Evolutionary conservation across 1,140 invertebrate genomes (phyloP).

Genomic region (Argopecten irradians): DNA sequence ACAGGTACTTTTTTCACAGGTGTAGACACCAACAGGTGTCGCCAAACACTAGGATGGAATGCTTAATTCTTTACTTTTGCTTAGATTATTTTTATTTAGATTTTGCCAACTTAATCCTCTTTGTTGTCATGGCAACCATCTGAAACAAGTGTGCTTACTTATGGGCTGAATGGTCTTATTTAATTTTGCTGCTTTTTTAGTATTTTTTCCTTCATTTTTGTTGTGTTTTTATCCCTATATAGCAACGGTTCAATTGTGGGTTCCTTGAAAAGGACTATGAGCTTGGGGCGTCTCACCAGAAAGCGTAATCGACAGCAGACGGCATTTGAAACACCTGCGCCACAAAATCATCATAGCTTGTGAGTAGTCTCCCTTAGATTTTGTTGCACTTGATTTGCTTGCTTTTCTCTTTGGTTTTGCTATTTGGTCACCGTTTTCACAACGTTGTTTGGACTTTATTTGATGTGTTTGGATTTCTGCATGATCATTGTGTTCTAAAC

Average conservation of each 20-base stretch:
- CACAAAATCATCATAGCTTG: constrained; percentile 50
- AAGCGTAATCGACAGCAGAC: constrained; percentile 53
- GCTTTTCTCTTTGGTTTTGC: constrained; percentile 41
- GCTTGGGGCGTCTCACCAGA: constrained; percentile 62
- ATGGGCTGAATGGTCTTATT: constrained; percentile 17
- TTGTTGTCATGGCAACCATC: not conserved
- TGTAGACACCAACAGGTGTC: no score
- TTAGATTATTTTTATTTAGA: not conserved
- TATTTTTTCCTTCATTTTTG: constrained; percentile 38
- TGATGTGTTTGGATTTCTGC: not conserved
- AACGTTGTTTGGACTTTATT: not conserved
- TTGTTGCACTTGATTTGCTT: constrained; percentile 27
- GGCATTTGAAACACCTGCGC: constrained; percentile 34
- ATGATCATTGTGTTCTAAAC: not conserved
- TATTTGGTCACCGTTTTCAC: not conserved
- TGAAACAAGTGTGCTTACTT: constrained; percentile 24
- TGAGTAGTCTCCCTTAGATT: constrained; percentile 51
- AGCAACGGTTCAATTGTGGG: constrained; percentile 60
- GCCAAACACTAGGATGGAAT: no score
- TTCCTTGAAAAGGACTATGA: constrained; percentile 64
- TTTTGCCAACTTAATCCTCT: not conserved
- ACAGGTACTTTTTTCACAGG: no score
- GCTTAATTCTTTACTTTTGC: constrained; percentile 21
- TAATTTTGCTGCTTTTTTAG: constrained; percentile 31
- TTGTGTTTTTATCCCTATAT: constrained; percentile 49